Evolutionary conservation across 1,140 invertebrate species (phyloP).

Genomic region (Papilio polyxenes): DNA sequence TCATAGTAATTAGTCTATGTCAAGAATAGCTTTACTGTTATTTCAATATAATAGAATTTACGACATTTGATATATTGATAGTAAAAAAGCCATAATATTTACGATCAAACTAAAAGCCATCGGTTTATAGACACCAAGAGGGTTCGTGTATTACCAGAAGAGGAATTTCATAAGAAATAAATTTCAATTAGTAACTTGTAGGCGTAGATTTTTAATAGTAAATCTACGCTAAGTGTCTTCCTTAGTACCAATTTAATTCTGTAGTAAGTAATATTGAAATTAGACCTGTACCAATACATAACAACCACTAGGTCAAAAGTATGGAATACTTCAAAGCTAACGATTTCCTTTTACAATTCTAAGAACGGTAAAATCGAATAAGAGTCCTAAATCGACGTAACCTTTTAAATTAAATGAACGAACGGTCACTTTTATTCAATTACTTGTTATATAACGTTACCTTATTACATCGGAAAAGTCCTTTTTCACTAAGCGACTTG

Average conservation of each 20-base stretch:
- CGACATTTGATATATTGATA: conserved; percentile 5
- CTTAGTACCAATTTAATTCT: neutral
- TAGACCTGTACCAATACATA: too few relatives aligned
- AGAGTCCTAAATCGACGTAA: neutral
- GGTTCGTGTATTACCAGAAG: neutral
- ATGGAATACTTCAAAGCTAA: neutral
- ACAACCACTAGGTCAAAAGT: too few relatives aligned
- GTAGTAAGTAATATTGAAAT: too few relatives aligned
- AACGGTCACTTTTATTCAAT: conserved; percentile 15
- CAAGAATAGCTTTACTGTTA: neutral
- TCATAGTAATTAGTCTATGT: neutral
- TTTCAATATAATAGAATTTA: neutral
- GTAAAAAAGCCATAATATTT: neutral
- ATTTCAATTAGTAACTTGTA: too few relatives aligned
- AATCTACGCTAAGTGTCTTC: neutral
- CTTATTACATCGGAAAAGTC: neutral
- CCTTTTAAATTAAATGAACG: conserved; percentile 7
- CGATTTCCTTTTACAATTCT: neutral
- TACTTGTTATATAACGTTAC: neutral
- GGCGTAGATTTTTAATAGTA: too few relatives aligned
- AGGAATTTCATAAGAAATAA: too few relatives aligned
- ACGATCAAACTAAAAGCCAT: neutral
- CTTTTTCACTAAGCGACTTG: neutral
- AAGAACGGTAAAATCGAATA: neutral
- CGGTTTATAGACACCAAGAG: neutral